Conservation (phyloP, 2,888 invertebrate species). For the Polylopha cassiicola region DNA sequence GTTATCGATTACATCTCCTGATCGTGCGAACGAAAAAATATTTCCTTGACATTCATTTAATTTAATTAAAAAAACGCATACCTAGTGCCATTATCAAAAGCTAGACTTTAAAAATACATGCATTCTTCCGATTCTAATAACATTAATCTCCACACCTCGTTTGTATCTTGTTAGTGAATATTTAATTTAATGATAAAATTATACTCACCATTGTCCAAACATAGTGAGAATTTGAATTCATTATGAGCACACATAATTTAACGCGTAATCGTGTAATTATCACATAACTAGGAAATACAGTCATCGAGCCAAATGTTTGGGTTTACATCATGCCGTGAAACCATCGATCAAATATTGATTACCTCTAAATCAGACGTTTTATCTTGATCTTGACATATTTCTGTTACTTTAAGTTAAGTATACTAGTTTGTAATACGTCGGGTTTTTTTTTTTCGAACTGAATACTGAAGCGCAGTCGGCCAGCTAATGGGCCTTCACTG, state of each 20-base stretch:
- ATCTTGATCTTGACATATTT: too few species aligned
- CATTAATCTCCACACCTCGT: not conserved
- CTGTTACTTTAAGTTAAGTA: not conserved
- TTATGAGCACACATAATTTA: not conserved
- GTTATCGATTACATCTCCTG: not conserved
- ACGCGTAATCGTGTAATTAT: constrained; percentile 29
- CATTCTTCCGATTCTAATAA: too few species aligned
- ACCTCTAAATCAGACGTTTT: too few species aligned
- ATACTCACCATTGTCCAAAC: too few species aligned
- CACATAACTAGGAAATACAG: constrained; percentile 36
- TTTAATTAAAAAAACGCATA: too few species aligned
- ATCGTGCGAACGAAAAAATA: not conserved
- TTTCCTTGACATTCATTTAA: constrained; percentile 11
- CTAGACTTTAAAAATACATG: too few species aligned
- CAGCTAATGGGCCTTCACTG: too few species aligned
- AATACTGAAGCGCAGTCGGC: too few species aligned
- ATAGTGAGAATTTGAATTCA: constrained; percentile 2
- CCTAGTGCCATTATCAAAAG: too few species aligned
- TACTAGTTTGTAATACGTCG: not conserved
- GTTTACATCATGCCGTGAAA: constrained; percentile 34
- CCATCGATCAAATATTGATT: constrained; percentile 15
- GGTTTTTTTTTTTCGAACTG: too few species aligned
- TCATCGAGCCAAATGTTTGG: constrained; percentile 27
- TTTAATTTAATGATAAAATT: too few species aligned
- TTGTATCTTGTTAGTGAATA: not conserved